Percentiles rank a stretch among this genome's conserved stretches.
Conservation (phyloP, 2,113 vertebrate species). For the Casuarius casuarius region DNA sequence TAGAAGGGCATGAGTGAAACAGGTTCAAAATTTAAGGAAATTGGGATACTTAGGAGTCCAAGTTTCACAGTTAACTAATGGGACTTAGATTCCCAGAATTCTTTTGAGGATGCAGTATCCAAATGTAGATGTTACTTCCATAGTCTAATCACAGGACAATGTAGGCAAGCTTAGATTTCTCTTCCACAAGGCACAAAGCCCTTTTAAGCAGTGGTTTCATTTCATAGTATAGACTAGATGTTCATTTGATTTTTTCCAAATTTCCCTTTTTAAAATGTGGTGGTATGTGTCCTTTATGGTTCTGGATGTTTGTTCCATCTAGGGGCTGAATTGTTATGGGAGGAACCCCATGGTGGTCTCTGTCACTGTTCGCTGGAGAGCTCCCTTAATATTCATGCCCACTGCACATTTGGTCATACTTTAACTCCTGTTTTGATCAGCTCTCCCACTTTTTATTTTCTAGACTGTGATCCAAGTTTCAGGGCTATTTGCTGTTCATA, state of each 20-base stretch:
- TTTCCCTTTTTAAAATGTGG: neutral
- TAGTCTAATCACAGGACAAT: neutral
- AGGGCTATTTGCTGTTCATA: neutral
- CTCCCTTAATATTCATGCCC: neutral
- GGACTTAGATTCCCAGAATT: neutral
- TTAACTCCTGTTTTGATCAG: neutral
- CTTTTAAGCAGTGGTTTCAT: neutral
- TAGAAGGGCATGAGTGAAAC: neutral
- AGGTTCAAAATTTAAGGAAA: neutral
- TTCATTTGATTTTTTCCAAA: neutral
- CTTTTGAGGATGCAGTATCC: neutral
- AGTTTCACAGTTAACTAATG: neutral
- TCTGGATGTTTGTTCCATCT: neutral
- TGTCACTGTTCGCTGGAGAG: neutral
- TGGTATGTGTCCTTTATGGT: neutral
- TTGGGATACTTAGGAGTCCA: neutral
- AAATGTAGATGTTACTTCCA: neutral
- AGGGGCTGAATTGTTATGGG: neutral
- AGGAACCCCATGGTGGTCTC: neutral
- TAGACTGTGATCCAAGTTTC: neutral
- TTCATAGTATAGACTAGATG: neutral
- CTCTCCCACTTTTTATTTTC: neutral
- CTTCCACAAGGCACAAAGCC: neutral
- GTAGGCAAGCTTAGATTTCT: neutral
- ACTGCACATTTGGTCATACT: fast-evolving